Evolutionary conservation across 1,140 invertebrate species (phyloP).

Genomic region (Eurosta solidaginis): DNA sequence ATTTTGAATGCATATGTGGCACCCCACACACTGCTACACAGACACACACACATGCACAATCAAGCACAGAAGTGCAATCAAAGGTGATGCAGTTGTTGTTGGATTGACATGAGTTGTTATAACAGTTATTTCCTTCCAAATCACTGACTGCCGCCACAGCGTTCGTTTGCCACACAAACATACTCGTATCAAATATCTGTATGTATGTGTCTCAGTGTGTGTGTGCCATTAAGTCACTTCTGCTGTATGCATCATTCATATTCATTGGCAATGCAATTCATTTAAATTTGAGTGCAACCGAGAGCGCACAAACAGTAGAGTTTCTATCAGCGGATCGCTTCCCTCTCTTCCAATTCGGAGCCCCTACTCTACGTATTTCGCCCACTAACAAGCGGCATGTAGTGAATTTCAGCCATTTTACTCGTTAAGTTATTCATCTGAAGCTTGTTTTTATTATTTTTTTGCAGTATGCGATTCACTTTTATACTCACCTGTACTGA

Average conservation of each 20-base stretch:
- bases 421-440: constrained; percentile 23
- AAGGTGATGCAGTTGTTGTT: background rate
- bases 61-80: background rate
- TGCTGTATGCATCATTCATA: constrained; percentile 17
- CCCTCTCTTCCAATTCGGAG: background rate
- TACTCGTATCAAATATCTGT: no score
- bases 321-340: background rate
- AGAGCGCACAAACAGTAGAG: background rate
- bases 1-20: no score
- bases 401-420: constrained; percentile 3
- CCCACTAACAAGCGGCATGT: background rate
- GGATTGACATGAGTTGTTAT: constrained; percentile 8
- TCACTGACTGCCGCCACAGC: background rate
- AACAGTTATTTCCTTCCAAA: background rate
- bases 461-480: background rate
- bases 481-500: background rate
- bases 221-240: background rate
- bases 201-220: background rate
- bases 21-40: background rate
- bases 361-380: background rate
- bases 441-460: background rate
- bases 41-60: background rate
- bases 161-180: background rate
- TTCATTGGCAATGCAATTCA: constrained; percentile 10
- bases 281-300: constrained; percentile 19